These are phyloP conservation scores for Alviniconcha strummeri DNA, from an alignment of 2,888 invertebrate species.

Conservation along the genomic window DNA sequence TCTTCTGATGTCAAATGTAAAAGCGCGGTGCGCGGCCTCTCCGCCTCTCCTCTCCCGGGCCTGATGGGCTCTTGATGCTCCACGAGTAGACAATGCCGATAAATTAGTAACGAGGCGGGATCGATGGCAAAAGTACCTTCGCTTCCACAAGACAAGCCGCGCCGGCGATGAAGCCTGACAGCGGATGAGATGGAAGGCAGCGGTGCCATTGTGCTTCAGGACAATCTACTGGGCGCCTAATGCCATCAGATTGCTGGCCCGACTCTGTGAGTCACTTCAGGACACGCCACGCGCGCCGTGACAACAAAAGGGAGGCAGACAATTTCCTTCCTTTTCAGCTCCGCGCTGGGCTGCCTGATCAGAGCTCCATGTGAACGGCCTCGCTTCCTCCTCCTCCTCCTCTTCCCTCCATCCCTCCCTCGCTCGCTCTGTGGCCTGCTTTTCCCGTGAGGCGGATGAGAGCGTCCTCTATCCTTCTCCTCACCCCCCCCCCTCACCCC, in stretches of 20 bases:
- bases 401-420: not conserved
- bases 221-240: not conserved
- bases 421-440: not conserved
- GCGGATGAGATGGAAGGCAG: too few relatives aligned
- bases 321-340: not conserved
- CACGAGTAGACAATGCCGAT: constrained; percentile 18
- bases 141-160: constrained; percentile 12
- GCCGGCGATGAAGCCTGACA: not conserved
- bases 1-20: constrained; percentile 22
- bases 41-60: not conserved
- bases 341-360: not conserved
- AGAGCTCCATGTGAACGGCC: not conserved
- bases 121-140: constrained; percentile 20
- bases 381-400: not conserved
- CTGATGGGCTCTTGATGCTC: not conserved
- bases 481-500: too few relatives aligned
- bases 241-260: constrained; percentile 3
- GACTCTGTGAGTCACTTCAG: constrained; percentile 8
- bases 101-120: constrained; percentile 18
- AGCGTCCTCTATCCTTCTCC: too few relatives aligned
- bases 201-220: not conserved
- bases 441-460: too few relatives aligned
- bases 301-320: not conserved
- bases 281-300: constrained; percentile 1
- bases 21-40: not conserved